A percentile compares a stretch with the other conserved stretches of the same genome.
phyloP scores from a whole-genome alignment of 2,888 invertebrate species.

The Orchesella flavescens region DNA sequence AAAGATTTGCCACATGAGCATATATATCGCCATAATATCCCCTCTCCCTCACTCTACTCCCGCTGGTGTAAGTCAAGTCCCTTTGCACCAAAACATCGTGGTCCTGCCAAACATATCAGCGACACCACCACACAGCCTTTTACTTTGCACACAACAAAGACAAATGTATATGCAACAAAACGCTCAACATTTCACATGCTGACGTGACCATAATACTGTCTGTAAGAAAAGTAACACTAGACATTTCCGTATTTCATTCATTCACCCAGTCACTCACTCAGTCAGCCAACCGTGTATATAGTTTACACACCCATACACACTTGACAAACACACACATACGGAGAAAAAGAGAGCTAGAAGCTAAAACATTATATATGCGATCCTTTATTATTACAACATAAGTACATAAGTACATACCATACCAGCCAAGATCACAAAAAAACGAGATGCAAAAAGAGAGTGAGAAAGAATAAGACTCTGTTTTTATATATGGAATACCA shows the following conservation, averaged over 20 bases:
- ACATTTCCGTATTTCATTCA: constrained; percentile 43
- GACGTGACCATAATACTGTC: constrained; percentile 41
- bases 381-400: no score
- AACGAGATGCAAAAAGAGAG: no score
- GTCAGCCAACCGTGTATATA: constrained; percentile 21
- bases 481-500: no score
- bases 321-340: neutral
- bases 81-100: no score
- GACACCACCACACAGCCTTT: neutral
- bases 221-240: constrained; percentile 17
- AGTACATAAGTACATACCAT: no score
- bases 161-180: constrained; percentile 22
- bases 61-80: no score
- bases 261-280: constrained; percentile 42
- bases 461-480: no score
- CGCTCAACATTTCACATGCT: constrained; percentile 27
- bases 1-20: constrained; percentile 20
- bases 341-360: neutral
- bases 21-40: no score
- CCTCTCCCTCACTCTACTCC: no score
- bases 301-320: neutral
- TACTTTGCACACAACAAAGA: neutral
- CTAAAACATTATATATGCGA: no score
- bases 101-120: neutral
- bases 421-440: no score